Percentiles rank a stretch among this genome's conserved stretches.
Conservation (phyloP, 2,113 vertebrate species). For the Alosa alosa region DNA sequence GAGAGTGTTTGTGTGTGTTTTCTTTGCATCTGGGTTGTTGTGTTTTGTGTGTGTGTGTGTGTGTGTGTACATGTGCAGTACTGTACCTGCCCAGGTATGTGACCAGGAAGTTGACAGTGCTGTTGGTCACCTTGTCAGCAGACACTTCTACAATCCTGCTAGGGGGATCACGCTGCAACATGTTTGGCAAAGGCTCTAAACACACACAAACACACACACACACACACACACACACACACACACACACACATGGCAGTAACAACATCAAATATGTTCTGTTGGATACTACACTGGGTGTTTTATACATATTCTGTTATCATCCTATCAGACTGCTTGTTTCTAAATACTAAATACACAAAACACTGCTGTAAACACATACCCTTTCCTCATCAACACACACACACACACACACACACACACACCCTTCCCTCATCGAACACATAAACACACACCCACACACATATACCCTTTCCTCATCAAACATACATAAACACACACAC, state of each 20-base stretch:
- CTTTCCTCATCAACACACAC: no score
- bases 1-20: not conserved
- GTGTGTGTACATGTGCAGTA: conserved; percentile 43
- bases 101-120: conserved; percentile 83
- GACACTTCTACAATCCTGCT: conserved; percentile 70
- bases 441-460: not conserved
- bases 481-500: not conserved
- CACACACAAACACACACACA: not conserved
- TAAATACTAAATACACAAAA: no score
- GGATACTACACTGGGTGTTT: no score
- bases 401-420: no score
- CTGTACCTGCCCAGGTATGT: conserved; percentile 84
- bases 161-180: conserved; percentile 59
- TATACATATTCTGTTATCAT: no score
- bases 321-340: no score
- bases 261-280: no score
- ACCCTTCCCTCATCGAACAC: not conserved
- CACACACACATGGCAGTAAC: no score
- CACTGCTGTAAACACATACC: no score
- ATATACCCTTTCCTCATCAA: conserved; percentile 58
- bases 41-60: not conserved
- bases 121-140: conserved; percentile 64
- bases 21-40: not conserved
- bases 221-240: not conserved
- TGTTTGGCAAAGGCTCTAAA: not conserved